Base-by-base conservation (phyloP, 1,140 invertebrate species). In the Drosophila pachea region DNA sequence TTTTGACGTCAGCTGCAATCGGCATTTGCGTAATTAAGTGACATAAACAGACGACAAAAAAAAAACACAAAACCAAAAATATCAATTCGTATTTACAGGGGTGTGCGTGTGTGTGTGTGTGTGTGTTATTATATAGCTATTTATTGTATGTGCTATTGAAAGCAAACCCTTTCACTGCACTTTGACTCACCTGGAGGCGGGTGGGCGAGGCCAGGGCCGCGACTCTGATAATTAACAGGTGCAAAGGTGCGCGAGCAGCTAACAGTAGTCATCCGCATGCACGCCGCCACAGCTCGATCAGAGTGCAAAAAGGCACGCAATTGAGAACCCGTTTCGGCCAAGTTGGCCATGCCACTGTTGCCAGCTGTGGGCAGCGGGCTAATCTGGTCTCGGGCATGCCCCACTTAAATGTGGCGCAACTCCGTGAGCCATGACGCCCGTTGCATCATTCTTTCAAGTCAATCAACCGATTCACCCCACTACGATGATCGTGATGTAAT, bases 371-470 rank as follows among this genome's bases (percentile, higher is more conserved):
- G 0, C 38, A n/a, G 38, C 11, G 7, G 14, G 40, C 40, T 42
- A 12, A 12, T 12, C 40, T 42, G 3, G 22, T 22, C 22, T 22
- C 22, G 22, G 47, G 43, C 22, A 60, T 33, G 62, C 31, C 35
- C 55, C 12, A 40, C 50, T 50, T 9, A 47, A 61, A 62, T 54
- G 49, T 72, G 72, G 63, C 45, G 49, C 56, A 68, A 29, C 22
- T 59, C 36, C 43, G 16, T 49, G 52, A 64, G 31, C 47, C 68
- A 65, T 68, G 59, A 56, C 58, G 40, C 12, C 31, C 32, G 60
- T 73, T 84, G 65, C 65, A 73, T 40, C 70, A 84, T 58, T 35
- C 11, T 4, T 22, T n/a, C 55, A 59, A 78, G 63, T 73, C 53
- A 73, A 73, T 65, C 40, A 64, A 62, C 6, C n/a, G 22, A 31